Evolutionary conservation across 2,113 vertebrate species (phyloP).

Genomic region (Corapipo altera): DNA sequence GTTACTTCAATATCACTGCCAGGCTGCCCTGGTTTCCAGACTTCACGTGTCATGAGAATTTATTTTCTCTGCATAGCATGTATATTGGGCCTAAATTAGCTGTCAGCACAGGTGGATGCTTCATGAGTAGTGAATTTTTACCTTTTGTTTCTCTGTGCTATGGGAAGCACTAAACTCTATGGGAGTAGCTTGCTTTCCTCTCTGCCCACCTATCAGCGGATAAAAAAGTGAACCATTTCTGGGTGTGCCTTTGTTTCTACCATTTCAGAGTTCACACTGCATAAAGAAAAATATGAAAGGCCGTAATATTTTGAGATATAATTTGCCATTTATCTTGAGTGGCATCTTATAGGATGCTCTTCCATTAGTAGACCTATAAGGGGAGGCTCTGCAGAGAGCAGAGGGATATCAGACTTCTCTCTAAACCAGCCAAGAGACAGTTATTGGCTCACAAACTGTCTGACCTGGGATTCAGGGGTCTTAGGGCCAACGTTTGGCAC

Average conservation of each 20-base stretch:
- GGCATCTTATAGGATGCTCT: not conserved
- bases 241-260: not conserved
- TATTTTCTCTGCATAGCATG: not conserved
- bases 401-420: not conserved
- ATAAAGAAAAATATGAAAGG: not conserved
- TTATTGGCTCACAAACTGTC: not conserved
- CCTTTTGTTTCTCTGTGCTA: not conserved
- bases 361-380: not conserved
- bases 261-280: not conserved
- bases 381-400: not conserved
- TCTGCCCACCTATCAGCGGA: not conserved
- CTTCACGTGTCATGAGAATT: conserved; percentile 7
- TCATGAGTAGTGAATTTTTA: not conserved
- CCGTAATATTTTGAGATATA: not conserved
- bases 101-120: not conserved
- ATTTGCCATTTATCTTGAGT: not conserved
- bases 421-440: not conserved
- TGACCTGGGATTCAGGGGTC: not conserved
- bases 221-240: not conserved
- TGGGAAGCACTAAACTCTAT: not conserved
- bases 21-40: not conserved
- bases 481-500: not conserved
- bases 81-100: conserved; percentile 33
- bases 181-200: not conserved
- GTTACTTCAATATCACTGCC: not conserved